Evolutionary conservation across 1,140 invertebrate genomes (phyloP).

Genomic region (Solen grandis): DNA sequence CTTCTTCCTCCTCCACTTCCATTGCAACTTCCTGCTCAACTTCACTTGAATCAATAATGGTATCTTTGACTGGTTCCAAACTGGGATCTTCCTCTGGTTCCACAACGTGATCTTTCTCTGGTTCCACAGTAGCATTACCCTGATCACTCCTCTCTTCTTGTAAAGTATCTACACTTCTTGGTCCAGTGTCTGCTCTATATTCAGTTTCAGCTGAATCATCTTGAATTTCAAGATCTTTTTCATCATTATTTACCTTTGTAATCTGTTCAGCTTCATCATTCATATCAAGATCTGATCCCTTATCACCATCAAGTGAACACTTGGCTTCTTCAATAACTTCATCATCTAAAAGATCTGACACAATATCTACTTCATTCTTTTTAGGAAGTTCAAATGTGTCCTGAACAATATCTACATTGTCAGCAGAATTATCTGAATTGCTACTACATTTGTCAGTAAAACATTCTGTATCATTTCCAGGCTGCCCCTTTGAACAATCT

Average conservation of each 20-base stretch:
- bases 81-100: background rate
- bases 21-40: background rate
- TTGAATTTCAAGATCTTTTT: background rate
- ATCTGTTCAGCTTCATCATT: too few relatives aligned
- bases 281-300: too few relatives aligned
- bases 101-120: background rate
- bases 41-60: background rate
- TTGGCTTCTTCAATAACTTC: too few relatives aligned
- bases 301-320: too few relatives aligned
- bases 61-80: background rate
- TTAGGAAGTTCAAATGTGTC: too few relatives aligned
- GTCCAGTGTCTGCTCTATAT: background rate
- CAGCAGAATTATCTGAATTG: too few relatives aligned
- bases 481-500: too few relatives aligned
- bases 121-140: background rate
- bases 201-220: slow-evolving; percentile 10
- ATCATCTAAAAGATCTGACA: too few relatives aligned
- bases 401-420: too few relatives aligned
- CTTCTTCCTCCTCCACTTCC: slow-evolving; percentile 4
- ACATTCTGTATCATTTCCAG: too few relatives aligned
- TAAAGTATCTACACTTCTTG: slow-evolving; percentile 1
- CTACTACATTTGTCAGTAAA: too few relatives aligned
- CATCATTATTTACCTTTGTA: background rate
- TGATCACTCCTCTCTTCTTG: background rate
- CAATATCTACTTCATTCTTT: too few relatives aligned